Evolutionary conservation across 2,113 vertebrate species (phyloP), one percentile per base, ranked within the genome.

Genomic region (Seriola dumerili): DNA sequence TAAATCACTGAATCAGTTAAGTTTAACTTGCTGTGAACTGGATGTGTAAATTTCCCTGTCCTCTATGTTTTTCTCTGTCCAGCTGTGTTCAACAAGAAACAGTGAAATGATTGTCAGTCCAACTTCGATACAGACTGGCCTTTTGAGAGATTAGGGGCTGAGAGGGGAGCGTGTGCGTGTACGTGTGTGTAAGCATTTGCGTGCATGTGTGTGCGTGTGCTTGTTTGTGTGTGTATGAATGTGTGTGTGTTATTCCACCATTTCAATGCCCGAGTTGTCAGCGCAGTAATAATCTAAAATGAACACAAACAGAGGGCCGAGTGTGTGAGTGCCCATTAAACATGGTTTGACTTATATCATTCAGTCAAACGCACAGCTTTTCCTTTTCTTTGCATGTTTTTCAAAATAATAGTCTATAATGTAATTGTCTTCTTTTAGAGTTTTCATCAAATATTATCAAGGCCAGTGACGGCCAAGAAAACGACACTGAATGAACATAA

Each of bases 21-120:
- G 73, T 80, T 85, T 78, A 64, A 89, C 69, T 84, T 58, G 80
- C 67, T 79, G 88, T 71, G 29, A 81, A 79, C 65, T 86, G 87
- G 87, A 89, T 88, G 84, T 86, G 82, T 90, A 84, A 59, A 77
- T 89, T 79, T 85, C 72, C 81, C 88, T 84, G 78, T 85, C 69
- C 85, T 89, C 89, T 76, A 57, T 90, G 85, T 88, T 85, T 80
- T 78, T 81, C 71, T 92, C 73, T 77, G 81, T 94, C 92, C 94
- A 95, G 94, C 95, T 95, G 94, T 94, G 94, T 73, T 78, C 83
- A 76, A 85, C 75, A 86, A 77, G 78, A 83, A 93, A 96, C 94
- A 95, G 91, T 86, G 88, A 89, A 72, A 80, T 93, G 90, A 94
- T 95, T 95, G 94, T 95, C 87, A 94, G 78, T 81, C 71, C 76